Evolutionary conservation across 2,888 invertebrate species (phyloP), one percentile per base, ranked within the genome.

Genomic region (Apocheima hispidaria): DNA sequence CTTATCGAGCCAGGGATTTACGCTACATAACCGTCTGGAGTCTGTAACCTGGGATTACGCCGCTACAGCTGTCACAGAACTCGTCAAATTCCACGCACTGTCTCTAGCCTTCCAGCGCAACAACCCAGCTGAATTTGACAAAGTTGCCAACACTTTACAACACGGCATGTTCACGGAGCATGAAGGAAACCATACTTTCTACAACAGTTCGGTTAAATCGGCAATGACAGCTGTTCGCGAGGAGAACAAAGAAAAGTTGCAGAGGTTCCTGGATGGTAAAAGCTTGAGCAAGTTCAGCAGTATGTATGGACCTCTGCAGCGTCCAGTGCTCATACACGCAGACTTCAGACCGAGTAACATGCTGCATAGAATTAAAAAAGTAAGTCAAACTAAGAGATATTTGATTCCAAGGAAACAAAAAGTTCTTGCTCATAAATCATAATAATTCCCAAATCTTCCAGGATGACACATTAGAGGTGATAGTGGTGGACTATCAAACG

Each of bases 261-360:
- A 36, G 16, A 40, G n/a, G 36, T 51, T 48, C 48, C 10, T 38
- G 20, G 21, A 28, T 1, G 10, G 18, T 1, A 21, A 9, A 1
- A 30, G n/a, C 28, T n/a, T 48, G 6, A 20, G 33, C 2, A 21
- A 30, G 9, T 48, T 33, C 33, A 7, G n/a, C 18, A 33, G 7
- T 4, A 14, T 4, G 12, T 48, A 20, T 21, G 33, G 10, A 33
- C 6, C 48, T 20, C 12, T 56, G 23, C 10, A 16, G 3, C 12
- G 28, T 1, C 20, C 48, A 6, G 49, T 50, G 1, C 14, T 57
- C 12, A 43, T 41, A n/a, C 57, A 57, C 18, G 41, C 21, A 0
- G 57, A 57, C 20, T 57, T 35, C 35, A 50, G 50, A 36, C 57
- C 43, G 9, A 43, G 16, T n/a, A 57, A 57, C 35, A 50, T 57